These are phyloP conservation scores for Ginglymostoma cirratum DNA, from an alignment of 2,113 vertebrate species.

Conservation along the genomic window DNA sequence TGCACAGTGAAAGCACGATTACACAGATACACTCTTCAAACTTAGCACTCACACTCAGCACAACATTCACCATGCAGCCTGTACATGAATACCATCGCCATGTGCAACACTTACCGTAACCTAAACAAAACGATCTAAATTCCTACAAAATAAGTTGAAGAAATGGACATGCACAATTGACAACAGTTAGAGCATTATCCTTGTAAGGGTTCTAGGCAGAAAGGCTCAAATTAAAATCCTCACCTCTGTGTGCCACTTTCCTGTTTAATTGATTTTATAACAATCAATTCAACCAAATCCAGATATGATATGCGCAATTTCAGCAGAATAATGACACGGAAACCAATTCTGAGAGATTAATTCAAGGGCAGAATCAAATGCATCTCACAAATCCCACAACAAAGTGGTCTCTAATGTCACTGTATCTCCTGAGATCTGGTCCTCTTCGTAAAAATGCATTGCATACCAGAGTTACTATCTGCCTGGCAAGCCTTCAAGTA, in stretches of 20 bases:
- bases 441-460: not conserved
- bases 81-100: not conserved
- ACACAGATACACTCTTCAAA: constrained; percentile 1
- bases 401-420: constrained; percentile 16
- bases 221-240: not conserved
- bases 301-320: not conserved
- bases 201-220: not conserved
- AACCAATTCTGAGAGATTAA: not conserved
- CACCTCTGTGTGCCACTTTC: not conserved
- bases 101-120: not conserved
- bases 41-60: not conserved
- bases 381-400: not conserved
- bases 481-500: not conserved
- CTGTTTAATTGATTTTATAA: not conserved
- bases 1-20: not conserved
- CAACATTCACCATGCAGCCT: not conserved
- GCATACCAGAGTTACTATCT: not conserved
- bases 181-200: not conserved
- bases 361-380: not conserved
- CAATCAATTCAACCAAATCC: not conserved
- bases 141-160: not conserved
- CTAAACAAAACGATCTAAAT: not conserved
- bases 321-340: not conserved
- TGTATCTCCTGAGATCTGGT: not conserved
- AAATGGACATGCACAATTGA: not conserved